phyloP scores from a whole-genome alignment of 2,113 vertebrate species.

The Glaucomys volans region DNA sequence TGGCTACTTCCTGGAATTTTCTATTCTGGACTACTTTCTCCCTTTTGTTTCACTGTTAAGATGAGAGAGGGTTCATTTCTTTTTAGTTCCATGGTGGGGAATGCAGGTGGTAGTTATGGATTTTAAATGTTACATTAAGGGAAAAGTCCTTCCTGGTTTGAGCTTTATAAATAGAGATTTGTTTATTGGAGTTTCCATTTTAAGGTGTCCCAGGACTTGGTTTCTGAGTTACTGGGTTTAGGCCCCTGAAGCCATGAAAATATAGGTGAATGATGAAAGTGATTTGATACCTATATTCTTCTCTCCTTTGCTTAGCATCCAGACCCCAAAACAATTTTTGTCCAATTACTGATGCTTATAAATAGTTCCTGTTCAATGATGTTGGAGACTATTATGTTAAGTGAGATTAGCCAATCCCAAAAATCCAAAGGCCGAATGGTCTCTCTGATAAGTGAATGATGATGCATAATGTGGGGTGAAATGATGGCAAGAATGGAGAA shows the following conservation, averaged over 20 bases:
- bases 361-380: neutral
- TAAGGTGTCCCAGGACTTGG: neutral
- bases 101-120: neutral
- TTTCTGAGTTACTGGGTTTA: neutral
- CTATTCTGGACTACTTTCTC: neutral
- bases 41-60: neutral
- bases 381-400: no score
- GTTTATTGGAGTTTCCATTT: neutral
- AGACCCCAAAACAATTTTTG: neutral
- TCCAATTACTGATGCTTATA: neutral
- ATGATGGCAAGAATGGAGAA: no score
- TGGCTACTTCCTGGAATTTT: no score
- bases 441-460: no score
- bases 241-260: neutral
- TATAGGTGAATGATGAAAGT: neutral
- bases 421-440: no score
- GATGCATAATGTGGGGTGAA: no score
- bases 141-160: neutral
- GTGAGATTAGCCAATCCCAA: no score
- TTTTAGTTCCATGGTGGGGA: neutral
- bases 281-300: neutral
- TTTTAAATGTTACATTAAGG: neutral
- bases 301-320: neutral
- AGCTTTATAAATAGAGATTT: neutral
- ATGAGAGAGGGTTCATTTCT: neutral